A percentile compares a stretch with the other conserved stretches of the same genome.
Conservation (phyloP, 2,797 vertebrate species). For the Urophycis tenuis region DNA sequence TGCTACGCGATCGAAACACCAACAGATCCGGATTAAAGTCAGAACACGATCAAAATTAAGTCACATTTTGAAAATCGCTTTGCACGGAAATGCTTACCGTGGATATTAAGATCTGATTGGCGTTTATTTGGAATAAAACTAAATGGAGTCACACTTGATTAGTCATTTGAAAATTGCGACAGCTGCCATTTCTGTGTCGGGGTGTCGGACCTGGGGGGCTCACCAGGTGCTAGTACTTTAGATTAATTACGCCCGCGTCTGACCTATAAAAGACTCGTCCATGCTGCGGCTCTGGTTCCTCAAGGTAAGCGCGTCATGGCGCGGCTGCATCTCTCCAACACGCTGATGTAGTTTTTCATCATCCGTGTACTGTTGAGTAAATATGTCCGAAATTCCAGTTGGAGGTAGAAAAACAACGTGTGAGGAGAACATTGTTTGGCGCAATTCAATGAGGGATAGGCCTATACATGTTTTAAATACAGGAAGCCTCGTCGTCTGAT, state of each 20-base stretch:
- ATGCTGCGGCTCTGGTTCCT: neutral
- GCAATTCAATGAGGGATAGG: neutral
- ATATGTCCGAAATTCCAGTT: too few relatives aligned
- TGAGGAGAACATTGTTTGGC: neutral
- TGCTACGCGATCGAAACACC: neutral
- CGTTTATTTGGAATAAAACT: neutral
- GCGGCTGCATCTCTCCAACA: neutral
- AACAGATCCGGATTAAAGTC: too few relatives aligned
- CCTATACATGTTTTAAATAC: too few relatives aligned
- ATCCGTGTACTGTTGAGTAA: too few relatives aligned
- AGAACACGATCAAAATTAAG: neutral
- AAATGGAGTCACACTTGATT: neutral
- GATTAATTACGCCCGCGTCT: constrained; percentile 33
- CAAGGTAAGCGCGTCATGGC: neutral
- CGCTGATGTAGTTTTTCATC: too few relatives aligned
- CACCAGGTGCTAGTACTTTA: constrained; percentile 47
- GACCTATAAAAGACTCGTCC: constrained; percentile 16
- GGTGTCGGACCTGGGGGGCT: constrained; percentile 4
- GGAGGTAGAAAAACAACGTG: neutral
- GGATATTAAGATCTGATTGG: too few relatives aligned
- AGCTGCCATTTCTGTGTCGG: neutral
- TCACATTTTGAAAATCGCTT: neutral
- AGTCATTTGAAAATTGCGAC: neutral
- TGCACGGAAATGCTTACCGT: neutral
- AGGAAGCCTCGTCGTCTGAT: neutral